phyloP scores from a whole-genome alignment of 2,113 vertebrate species.

The Tachycineta bicolor region DNA sequence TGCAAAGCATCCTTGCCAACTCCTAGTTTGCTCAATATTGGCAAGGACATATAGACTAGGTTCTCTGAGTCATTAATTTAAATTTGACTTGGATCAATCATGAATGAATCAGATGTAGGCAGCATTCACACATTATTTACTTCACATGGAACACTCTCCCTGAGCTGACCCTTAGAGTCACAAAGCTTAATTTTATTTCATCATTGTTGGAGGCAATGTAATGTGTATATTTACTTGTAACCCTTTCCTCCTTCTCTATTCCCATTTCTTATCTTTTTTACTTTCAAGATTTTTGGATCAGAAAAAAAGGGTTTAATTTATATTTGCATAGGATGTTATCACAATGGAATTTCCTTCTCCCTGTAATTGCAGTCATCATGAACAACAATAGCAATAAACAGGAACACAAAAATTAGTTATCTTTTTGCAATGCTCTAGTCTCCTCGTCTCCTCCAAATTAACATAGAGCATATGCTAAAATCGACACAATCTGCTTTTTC shows the following conservation, averaged over 20 bases:
- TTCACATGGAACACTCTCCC: background rate
- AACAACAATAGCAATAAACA: background rate
- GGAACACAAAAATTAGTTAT: background rate
- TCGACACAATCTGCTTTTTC: background rate
- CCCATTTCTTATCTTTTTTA: background rate
- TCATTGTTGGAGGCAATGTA: background rate
- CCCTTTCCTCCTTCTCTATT: background rate
- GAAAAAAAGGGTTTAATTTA: background rate
- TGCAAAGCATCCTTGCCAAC: background rate
- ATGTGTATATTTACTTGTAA: background rate
- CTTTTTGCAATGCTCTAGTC: background rate
- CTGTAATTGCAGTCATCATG: background rate
- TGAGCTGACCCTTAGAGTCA: background rate
- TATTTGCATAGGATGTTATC: background rate
- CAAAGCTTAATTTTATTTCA: background rate
- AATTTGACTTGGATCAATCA: background rate
- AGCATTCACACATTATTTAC: background rate
- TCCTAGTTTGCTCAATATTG: background rate
- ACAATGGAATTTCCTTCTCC: background rate
- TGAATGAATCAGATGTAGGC: background rate
- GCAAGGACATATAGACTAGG: background rate
- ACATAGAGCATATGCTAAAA: background rate
- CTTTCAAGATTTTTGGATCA: background rate
- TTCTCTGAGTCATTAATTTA: background rate
- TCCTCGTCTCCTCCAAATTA: background rate